These are phyloP conservation scores for Tricholauxania praeusta DNA, from an alignment of 2,888 invertebrate species.

Conservation along the genomic window DNA sequence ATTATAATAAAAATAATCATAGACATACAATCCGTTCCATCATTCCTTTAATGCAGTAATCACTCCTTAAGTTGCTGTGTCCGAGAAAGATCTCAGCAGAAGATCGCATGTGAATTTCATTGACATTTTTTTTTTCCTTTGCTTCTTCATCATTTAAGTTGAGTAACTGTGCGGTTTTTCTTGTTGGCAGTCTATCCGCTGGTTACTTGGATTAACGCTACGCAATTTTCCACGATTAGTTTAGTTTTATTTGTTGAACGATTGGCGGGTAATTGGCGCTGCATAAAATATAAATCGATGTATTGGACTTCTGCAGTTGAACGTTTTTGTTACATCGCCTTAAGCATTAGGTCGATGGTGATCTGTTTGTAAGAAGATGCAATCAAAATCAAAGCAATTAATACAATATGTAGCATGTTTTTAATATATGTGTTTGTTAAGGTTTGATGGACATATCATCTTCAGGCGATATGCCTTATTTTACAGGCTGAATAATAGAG, in stretches of 20 bases:
- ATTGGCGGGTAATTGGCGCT: slow-evolving; percentile 65
- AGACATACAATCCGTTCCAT: slow-evolving; percentile 19
- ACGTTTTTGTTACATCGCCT: background rate
- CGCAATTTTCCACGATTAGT: slow-evolving; percentile 50
- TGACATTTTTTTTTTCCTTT: slow-evolving; percentile 10
- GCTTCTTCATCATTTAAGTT: slow-evolving; percentile 22
- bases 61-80: slow-evolving; percentile 21
- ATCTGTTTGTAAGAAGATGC: too few relatives aligned
- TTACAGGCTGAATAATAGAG: too few relatives aligned
- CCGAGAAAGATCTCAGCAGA: background rate
- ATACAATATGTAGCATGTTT: too few relatives aligned
- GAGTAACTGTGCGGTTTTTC: background rate
- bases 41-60: slow-evolving; percentile 25
- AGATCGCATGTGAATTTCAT: slow-evolving; percentile 30
- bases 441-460: too few relatives aligned
- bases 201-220: slow-evolving; percentile 37
- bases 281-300: slow-evolving; percentile 51
- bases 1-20: slow-evolving; percentile 66
- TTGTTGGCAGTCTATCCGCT: background rate
- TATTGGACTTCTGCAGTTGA: background rate
- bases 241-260: slow-evolving; percentile 57
- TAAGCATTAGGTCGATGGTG: background rate
- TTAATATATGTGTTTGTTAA: too few relatives aligned
- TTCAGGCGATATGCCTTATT: too few relatives aligned
- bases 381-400: too few relatives aligned